Base-by-base conservation (phyloP, 2,888 invertebrate species). In the Dicranocentrus wangi region DNA sequence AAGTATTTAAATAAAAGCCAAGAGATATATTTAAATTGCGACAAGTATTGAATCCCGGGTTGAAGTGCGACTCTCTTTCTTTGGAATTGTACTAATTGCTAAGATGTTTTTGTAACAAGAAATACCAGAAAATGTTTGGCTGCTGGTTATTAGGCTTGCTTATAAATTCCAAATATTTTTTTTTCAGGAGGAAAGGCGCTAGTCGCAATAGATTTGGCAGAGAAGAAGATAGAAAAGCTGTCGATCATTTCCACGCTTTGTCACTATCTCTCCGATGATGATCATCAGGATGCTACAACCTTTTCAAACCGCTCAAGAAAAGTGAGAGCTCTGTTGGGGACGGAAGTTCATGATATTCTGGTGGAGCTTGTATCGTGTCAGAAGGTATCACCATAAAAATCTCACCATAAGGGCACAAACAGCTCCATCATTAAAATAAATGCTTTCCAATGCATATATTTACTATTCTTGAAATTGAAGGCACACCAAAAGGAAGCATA, bases 341-440 rank as follows among this genome's bases (percentile, higher is more conserved):
- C 23, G 47, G 65, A 65, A 65, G 13, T 28, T 60, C 28, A 55
- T 10, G 65, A 79, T 7, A 25, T 32, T 39, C 47, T 78, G 10
- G 15, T 28, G 47, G 17, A 39, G 63, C 42, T 79, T 60, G 28
- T 63, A 28, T 19, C 65, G n/a, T 65, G 39, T 79, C 79, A 58
- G 53, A 71, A 66, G 79, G 71, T 79, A 72, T 53, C 47, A 47
- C 21, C 69, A 69, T 77, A 68, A 76, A 66, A 76, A 76, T 68
- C 21, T 66, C 17, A 25, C 32, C 32, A 32, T 7, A 32, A 32
- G 32, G 32, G 32, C 32, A 32, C 32, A 32, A 32, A 3, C 32
- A 32, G 32, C 32, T 32, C 10, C 32, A 32, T 32, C 32, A 32
- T 32, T 2, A 19, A 51, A 51, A 51, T 51, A 1, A 3, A 51